Evolutionary conservation across 1,140 invertebrate species (phyloP).

Genomic region (Ceratitis capitata): DNA sequence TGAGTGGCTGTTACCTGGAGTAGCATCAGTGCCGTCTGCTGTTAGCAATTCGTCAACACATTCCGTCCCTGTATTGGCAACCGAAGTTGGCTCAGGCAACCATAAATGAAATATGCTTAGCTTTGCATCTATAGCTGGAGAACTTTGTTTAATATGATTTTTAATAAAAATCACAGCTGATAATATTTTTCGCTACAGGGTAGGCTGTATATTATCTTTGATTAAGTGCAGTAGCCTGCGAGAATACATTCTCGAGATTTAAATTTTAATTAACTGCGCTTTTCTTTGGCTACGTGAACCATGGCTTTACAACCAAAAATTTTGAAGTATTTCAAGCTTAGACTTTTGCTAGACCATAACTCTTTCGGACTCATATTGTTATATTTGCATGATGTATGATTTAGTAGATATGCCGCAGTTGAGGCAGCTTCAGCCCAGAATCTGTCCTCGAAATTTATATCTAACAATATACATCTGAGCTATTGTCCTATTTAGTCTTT

Average conservation of each 20-base stretch:
- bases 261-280: not conserved
- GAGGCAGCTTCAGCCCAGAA: slow-evolving; percentile 33
- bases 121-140: not conserved
- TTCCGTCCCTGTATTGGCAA: not conserved
- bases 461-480: slow-evolving; percentile 33
- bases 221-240: not conserved
- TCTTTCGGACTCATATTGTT: not conserved
- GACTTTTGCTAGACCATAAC: not conserved
- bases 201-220: not conserved
- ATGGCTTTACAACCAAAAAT: too few species aligned
- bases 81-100: not conserved
- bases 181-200: slow-evolving; percentile 47
- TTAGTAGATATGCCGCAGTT: slow-evolving; percentile 32
- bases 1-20: not conserved
- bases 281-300: not conserved
- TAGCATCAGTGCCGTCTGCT: not conserved
- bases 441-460: not conserved
- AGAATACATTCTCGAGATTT: not conserved
- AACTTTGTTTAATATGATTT: slow-evolving; percentile 11
- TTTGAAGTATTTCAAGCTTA: not conserved
- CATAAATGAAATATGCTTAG: not conserved
- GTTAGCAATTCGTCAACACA: not conserved
- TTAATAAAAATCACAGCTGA: slow-evolving; percentile 55
- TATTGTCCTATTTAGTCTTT: slow-evolving; percentile 30
- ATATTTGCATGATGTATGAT: not conserved